phyloP scores from a whole-genome alignment of 1,140 invertebrate genomes.

The Neelides sp. region DNA sequence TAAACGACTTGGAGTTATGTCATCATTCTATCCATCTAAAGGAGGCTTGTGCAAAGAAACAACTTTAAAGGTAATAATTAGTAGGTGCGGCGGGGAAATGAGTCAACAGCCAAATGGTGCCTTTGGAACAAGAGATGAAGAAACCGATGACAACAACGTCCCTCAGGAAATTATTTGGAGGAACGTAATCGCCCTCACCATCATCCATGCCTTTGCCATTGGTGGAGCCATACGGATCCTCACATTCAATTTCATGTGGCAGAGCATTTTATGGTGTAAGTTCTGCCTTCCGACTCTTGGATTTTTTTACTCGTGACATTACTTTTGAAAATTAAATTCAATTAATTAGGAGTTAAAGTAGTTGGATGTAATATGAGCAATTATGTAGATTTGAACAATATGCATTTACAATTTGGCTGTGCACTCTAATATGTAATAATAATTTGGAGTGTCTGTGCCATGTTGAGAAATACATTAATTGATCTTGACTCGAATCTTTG shows the following conservation, averaged over 20 bases:
- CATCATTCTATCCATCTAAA: too few relatives aligned
- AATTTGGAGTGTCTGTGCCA: neutral
- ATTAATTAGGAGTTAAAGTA: neutral
- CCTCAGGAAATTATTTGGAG: conserved; percentile 32
- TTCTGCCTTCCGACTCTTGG: too few relatives aligned
- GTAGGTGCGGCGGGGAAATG: too few relatives aligned
- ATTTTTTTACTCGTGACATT: neutral
- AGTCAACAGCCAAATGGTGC: too few relatives aligned
- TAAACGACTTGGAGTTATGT: too few relatives aligned
- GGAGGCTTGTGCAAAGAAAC: too few relatives aligned
- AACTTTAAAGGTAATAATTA: too few relatives aligned
- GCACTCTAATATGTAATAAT: neutral
- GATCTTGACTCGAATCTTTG: neutral
- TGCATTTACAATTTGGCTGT: neutral
- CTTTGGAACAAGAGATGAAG: too few relatives aligned
- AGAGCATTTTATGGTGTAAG: conserved; percentile 30
- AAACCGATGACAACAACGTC: too few relatives aligned
- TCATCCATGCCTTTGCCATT: conserved; percentile 27
- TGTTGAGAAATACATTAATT: neutral
- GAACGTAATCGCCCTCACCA: conserved; percentile 29
- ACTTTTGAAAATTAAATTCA: neutral
- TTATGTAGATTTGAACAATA: neutral
- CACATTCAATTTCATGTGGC: conserved; percentile 27
- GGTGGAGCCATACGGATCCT: conserved; percentile 26
- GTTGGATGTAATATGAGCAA: neutral